These are phyloP conservation scores for Holcopasites calliopsidis DNA, from an alignment of 1,140 invertebrate genomes.

Conservation along the genomic window DNA sequence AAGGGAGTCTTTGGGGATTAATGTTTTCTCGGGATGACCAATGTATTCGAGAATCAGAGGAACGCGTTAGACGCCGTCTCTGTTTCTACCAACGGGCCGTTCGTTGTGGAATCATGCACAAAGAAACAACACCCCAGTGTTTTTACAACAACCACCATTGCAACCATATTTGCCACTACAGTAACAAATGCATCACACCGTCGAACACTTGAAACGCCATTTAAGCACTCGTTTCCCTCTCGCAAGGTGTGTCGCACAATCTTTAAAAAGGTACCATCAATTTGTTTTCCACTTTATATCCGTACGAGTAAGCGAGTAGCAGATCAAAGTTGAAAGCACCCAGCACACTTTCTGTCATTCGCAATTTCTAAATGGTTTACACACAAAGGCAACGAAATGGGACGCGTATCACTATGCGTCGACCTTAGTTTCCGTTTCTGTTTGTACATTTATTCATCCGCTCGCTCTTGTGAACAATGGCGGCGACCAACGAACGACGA, in stretches of 20 bases:
- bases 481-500: conserved; percentile 8
- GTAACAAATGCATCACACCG: too few relatives aligned
- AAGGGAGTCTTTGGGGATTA: not conserved
- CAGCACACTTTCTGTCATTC: not conserved
- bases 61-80: not conserved
- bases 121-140: not conserved
- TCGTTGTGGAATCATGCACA: not conserved
- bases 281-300: not conserved
- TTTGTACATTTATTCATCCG: conserved; percentile 2
- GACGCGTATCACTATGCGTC: not conserved
- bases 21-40: too few relatives aligned
- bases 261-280: not conserved
- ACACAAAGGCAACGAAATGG: not conserved
- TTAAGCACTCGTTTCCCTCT: too few relatives aligned
- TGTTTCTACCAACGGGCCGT: not conserved
- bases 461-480: conserved; percentile 30
- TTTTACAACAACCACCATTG: not conserved
- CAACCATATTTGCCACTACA: not conserved
- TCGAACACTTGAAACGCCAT: not conserved
- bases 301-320: not conserved
- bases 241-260: not conserved
- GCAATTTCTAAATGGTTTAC: not conserved
- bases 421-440: not conserved
- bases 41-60: conserved; percentile 1
- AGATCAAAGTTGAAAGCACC: not conserved